Base-by-base conservation (phyloP, 1,140 invertebrate species). In the Hirudo medicinalis region DNA sequence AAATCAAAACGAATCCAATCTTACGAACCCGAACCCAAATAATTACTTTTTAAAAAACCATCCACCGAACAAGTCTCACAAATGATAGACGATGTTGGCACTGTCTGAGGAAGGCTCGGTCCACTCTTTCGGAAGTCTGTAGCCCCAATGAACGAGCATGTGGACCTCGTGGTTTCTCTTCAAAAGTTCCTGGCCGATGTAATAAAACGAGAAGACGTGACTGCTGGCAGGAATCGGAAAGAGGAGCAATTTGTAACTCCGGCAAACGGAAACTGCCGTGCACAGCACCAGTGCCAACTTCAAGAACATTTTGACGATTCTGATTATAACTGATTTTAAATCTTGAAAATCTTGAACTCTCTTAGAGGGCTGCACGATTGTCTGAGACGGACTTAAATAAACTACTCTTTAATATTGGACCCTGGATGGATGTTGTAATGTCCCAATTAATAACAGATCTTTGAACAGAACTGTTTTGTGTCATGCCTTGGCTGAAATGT, bases 181-280 rank as follows among this genome's bases (percentile, higher is more conserved):
- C 17, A 19, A 2, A 2, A 70, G 43, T 22, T 49, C 69, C 49
- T 27, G n/a, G 2, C 69, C 69, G 0, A 70, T 70, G 19, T 22
- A 36, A 13, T 36, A 53, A 36, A 70, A 49, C 6, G 69, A 70
- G 22, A 49, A 49, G n/a, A 70, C 43, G 49, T 70, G 69, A 22
- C 69, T 70, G 32, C 29, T 70, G 2, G 29, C 43, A 3, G 36
- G 43, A 9, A 70, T 36, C 2, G 69, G 69, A 15, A 70, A 27
- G 17, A 70, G 29, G 6, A 70, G 53, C 19, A 70, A 15, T 53
- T 54, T 54, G 67, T 32, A 40, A 25, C 27, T 43, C 36, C 67
- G 27, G 57, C 29, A 32, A 63, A 63, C 15, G 43, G 13, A 0
- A 49, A 49, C 13, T 9, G 15, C 11, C 43, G 15, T 49, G 43